These are phyloP conservation scores for Leucophenga varia DNA, from an alignment of 1,140 invertebrate genomes.

Conservation along the genomic window DNA sequence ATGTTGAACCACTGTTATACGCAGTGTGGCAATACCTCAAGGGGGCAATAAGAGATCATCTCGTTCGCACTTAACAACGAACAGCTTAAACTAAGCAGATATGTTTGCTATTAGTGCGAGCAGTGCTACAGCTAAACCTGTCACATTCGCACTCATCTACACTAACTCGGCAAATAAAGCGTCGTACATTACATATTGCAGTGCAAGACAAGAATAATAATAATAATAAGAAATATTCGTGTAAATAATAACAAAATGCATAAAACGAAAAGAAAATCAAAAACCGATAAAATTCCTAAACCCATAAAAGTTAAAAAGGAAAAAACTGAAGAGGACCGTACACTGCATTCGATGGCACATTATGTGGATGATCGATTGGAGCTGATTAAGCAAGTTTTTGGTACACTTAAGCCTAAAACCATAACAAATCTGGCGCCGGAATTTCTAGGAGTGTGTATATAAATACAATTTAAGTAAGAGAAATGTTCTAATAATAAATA, in stretches of 20 bases:
- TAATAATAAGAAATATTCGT: too few species aligned
- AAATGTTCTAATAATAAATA: background rate
- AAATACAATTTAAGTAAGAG: conserved; percentile 14
- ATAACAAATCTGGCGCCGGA: conserved; percentile 64
- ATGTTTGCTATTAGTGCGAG: too few species aligned
- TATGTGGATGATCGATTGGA: conserved; percentile 66
- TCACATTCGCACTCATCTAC: too few species aligned
- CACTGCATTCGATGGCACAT: conserved; percentile 58
- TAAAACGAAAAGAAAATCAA: conserved; percentile 33
- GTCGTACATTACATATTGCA: too few species aligned
- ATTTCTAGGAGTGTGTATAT: conserved; percentile 57
- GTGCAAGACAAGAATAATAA: too few species aligned
- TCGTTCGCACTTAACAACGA: too few species aligned
- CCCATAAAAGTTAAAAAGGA: conserved; percentile 51
- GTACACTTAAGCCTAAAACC: conserved; percentile 63
- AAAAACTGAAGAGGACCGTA: conserved; percentile 46
- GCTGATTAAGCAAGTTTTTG: conserved; percentile 66
- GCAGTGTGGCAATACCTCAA: too few species aligned
- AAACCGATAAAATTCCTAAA: conserved; percentile 40
- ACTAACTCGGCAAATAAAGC: too few species aligned
- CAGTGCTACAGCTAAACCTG: too few species aligned
- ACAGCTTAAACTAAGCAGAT: too few species aligned
- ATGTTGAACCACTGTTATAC: too few species aligned
- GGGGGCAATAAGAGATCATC: too few species aligned
- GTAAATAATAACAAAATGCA: conserved; percentile 29